Conservation (phyloP, 2,888 invertebrate species). For the Cephus nigrinus region DNA sequence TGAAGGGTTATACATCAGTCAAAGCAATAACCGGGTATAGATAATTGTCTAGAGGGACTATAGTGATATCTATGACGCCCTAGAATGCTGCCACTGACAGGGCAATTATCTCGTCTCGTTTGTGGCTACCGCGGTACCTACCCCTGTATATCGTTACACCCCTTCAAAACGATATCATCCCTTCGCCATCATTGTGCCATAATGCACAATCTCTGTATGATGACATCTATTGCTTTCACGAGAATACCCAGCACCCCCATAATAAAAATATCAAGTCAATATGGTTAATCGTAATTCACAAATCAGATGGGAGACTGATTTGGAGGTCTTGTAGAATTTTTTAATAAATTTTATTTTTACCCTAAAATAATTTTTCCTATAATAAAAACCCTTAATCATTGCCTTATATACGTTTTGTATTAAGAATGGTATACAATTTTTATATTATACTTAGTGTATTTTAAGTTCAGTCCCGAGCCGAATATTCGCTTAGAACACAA, state of each 20-base stretch:
- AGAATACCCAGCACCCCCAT: background rate
- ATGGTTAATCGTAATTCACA: background rate
- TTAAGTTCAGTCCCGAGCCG: background rate
- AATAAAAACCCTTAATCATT: background rate
- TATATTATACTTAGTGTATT: background rate
- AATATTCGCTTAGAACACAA: background rate
- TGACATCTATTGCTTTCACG: conserved; percentile 36
- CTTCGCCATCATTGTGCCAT: conserved; percentile 30
- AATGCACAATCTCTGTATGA: conserved; percentile 42
- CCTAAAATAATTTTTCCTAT: background rate
- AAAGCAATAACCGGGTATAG: background rate
- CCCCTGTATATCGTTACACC: conserved; percentile 1
- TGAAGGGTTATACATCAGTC: background rate
- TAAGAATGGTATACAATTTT: background rate
- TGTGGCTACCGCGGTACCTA: conserved; percentile 37
- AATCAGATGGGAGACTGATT: background rate
- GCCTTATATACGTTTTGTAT: background rate
- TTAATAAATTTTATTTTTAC: too few relatives aligned
- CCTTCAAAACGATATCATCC: background rate
- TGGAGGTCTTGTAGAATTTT: background rate
- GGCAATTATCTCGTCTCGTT: conserved; percentile 56
- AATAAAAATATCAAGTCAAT: background rate
- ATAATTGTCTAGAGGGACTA: background rate
- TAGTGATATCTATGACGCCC: conserved; percentile 36
- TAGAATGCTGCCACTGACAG: conserved; percentile 55